Conservation (phyloP, 1,140 invertebrate species). For the Vanessa atalanta region DNA sequence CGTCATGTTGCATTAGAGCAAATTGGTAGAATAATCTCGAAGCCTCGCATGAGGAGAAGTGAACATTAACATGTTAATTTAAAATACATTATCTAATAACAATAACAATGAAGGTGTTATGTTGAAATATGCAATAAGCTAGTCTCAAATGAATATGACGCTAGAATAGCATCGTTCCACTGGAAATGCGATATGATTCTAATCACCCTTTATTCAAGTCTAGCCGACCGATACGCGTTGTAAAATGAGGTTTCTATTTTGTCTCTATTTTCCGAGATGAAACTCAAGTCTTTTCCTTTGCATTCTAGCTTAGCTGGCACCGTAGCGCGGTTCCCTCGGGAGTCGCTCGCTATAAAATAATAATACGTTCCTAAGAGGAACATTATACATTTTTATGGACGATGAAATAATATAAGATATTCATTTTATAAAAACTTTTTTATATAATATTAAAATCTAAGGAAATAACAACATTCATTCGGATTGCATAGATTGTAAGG, state of each 20-base stretch:
- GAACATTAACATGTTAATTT: too few relatives aligned
- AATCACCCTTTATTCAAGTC: constrained; percentile 28
- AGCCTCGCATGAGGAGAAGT: too few relatives aligned
- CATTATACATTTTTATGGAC: constrained; percentile 19
- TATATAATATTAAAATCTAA: background rate
- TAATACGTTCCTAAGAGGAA: constrained; percentile 17
- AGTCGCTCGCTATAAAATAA: constrained; percentile 22
- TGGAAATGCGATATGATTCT: constrained; percentile 17
- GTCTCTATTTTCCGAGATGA: constrained; percentile 29
- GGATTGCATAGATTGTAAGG: too few relatives aligned
- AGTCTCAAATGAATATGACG: background rate
- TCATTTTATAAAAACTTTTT: background rate
- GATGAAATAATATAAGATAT: background rate
- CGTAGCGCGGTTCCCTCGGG: constrained; percentile 16
- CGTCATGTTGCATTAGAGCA: too few relatives aligned
- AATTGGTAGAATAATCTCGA: background rate
- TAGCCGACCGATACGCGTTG: constrained; percentile 27
- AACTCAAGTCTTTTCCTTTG: constrained; percentile 27
- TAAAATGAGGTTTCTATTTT: constrained; percentile 35
- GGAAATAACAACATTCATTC: too few relatives aligned
- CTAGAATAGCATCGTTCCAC: constrained; percentile 11
- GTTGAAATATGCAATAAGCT: background rate
- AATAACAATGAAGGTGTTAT: background rate
- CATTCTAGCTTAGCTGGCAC: constrained; percentile 28
- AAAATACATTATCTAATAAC: background rate